Percentiles rank a stretch among this genome's conserved stretches.
These are phyloP conservation scores for Caenorhabditis latens DNA, from an alignment of 1,140 invertebrate species.

Conservation along the genomic window DNA sequence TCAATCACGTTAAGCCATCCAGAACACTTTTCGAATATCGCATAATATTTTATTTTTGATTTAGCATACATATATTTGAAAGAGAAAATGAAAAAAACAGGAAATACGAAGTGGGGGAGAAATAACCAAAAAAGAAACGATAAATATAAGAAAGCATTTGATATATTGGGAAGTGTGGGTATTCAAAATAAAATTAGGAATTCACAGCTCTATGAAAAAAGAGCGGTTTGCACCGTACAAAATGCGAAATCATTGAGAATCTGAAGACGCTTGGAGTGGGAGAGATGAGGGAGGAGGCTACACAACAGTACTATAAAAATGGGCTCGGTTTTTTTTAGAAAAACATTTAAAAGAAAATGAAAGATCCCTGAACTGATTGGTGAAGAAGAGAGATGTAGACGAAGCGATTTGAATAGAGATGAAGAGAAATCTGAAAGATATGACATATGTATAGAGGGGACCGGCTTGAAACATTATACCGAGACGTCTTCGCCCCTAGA, in stretches of 20 bases:
- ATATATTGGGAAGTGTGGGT: background rate
- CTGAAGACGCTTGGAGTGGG: constrained; percentile 38
- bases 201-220: constrained; percentile 30
- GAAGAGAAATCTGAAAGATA: constrained; percentile 49
- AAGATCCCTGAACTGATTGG: constrained; percentile 29
- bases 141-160: constrained; percentile 47
- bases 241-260: constrained; percentile 55
- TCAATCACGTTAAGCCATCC: too few relatives aligned
- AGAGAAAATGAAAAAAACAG: background rate
- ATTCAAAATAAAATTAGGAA: background rate
- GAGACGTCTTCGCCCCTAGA: constrained; percentile 15
- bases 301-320: constrained; percentile 31
- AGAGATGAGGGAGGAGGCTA: constrained; percentile 15
- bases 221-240: constrained; percentile 43
- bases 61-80: background rate
- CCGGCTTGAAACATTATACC: constrained; percentile 40
- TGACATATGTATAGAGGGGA: background rate
- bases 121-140: constrained; percentile 1
- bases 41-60: constrained; percentile 30
- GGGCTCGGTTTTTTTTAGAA: background rate
- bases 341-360: constrained; percentile 5
- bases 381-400: background rate
- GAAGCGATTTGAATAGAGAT: background rate
- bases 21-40: too few relatives aligned
- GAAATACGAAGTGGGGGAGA: constrained; percentile 17